Conservation (phyloP, 2,888 invertebrate genomes). For the Yponomeuta cagnagella region DNA sequence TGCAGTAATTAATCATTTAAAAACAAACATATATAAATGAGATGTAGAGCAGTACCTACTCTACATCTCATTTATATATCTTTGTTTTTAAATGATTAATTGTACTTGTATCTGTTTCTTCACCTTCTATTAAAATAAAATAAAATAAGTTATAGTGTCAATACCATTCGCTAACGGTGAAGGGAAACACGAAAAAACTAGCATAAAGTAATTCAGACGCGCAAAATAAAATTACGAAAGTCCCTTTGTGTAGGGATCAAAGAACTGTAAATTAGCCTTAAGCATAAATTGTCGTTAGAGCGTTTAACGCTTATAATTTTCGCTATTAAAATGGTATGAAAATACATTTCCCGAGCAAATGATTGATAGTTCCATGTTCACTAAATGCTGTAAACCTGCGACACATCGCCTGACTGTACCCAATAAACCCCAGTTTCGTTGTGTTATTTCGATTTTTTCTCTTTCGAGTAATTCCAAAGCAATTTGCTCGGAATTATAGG, state of each 20-base stretch:
- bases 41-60: too few species aligned
- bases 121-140: too few species aligned
- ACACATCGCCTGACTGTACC: constrained; percentile 8
- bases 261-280: background rate
- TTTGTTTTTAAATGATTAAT: too few species aligned
- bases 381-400: constrained; percentile 11
- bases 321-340: background rate
- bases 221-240: too few species aligned
- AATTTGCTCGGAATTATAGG: constrained; percentile 23
- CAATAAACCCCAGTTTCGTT: constrained; percentile 10
- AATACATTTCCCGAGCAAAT: background rate
- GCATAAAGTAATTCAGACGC: too few species aligned
- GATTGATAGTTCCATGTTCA: constrained; percentile 10
- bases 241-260: background rate
- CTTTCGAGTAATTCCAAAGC: constrained; percentile 11
- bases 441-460: constrained; percentile 4
- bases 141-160: too few species aligned
- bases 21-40: too few species aligned
- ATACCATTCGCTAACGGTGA: too few species aligned
- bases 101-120: too few species aligned
- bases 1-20: too few species aligned
- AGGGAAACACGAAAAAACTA: too few species aligned
- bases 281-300: background rate
- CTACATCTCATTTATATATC: too few species aligned
- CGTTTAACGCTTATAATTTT: background rate